Evolutionary conservation across 1,140 invertebrate species (phyloP), one percentile per base, ranked within the genome.

Genomic region (Parasteatoda tepidariorum): DNA sequence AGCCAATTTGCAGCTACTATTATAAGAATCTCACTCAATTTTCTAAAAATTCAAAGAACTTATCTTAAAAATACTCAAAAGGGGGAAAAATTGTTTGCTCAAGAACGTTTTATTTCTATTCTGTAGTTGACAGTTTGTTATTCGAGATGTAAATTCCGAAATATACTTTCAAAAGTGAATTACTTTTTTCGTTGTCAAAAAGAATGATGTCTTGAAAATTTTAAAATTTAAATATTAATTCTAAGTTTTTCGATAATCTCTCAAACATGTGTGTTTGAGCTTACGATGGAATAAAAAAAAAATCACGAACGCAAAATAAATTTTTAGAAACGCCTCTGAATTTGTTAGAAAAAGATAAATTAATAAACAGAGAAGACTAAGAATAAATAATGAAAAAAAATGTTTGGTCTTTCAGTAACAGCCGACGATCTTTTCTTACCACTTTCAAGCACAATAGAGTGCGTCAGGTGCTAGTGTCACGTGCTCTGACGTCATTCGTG

Each of bases 381-480:
- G 76, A 79, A 57, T 78, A 78, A 55, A 30, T 13, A 66, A 66
- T 48, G 38, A 61, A 61, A 79, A 68, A 79, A 67, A 48, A 22
- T 34, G 41, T 67, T 79, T 68, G 76, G 64, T 79, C 76, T 79
- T 79, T 79, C 76, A 79, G 76, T 79, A 57, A 59, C 76, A 79
- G 76, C 76, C 57, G 76, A 67, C 62, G 62, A 79, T 79, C 76
- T 79, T 79, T 79, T 79, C 76, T 79, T 64, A 68, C 76, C 76
- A 79, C 76, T 79, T 79, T 41, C 76, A 28, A 68, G 64, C 76
- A 79, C 76, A 79, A 79, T 79, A 61, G 41, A 26, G 41, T 31
- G 76, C 64, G 76, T 79, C 76, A 79, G 76, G 76, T 79, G 76
- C 76, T 54, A 67, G 76, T 79, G 76, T 79, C 76, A 79, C 76